Percentiles rank a stretch among this genome's conserved stretches.
These are phyloP conservation scores for Panurus biarmicus DNA, from an alignment of 2,113 vertebrate genomes.

Conservation along the genomic window DNA sequence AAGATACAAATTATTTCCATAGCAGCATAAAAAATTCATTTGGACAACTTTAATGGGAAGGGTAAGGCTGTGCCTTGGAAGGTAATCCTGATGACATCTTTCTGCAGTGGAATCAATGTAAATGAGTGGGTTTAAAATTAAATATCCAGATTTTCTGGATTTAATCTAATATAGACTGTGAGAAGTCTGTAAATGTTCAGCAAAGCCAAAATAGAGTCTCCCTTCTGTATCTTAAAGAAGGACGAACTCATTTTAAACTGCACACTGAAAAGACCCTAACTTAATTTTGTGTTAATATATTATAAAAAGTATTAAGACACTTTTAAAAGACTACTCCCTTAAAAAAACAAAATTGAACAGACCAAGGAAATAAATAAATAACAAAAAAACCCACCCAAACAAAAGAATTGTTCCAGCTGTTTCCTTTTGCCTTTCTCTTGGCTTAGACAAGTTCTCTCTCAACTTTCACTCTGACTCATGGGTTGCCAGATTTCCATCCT, in stretches of 20 bases:
- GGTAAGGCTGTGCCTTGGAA: neutral
- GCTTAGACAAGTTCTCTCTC: neutral
- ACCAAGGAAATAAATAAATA: neutral
- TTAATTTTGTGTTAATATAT: neutral
- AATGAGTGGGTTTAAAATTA: neutral
- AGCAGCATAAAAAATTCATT: neutral
- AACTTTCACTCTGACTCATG: neutral
- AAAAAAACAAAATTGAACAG: neutral
- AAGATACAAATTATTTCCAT: neutral
- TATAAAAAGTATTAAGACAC: neutral
- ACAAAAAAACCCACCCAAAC: neutral
- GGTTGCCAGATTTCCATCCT: neutral
- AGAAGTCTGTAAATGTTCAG: neutral
- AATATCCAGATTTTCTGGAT: neutral
- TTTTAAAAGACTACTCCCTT: neutral
- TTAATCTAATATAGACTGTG: neutral
- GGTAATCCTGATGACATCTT: neutral
- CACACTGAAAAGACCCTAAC: neutral
- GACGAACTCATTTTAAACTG: neutral
- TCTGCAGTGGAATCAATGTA: neutral
- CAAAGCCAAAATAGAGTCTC: neutral
- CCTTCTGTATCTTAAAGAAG: neutral
- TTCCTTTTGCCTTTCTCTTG: neutral
- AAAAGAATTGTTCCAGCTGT: neutral
- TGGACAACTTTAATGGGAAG: neutral